Base-by-base conservation (phyloP, 2,888 invertebrate genomes). In the Euzophera pinguis region DNA sequence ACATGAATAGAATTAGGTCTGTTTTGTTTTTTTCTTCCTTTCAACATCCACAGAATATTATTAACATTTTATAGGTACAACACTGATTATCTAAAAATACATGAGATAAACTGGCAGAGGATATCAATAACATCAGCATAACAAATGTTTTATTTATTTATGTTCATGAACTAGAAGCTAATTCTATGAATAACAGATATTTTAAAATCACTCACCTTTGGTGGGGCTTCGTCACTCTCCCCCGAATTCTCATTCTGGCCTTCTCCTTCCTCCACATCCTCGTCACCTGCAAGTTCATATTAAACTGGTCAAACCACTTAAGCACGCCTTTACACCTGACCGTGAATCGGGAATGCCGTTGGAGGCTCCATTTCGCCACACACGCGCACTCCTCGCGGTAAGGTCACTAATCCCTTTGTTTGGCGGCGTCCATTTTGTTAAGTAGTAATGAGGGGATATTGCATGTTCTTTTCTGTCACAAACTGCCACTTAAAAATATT, bases 351-450 rank as follows among this genome's bases (percentile, higher is more conserved):
- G 69, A 73, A 75, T 71, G 63, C 63, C 67, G 64, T 63, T 66
- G 66, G 69, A 73, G 62, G 65, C 61, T 64, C 60, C 61, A 73
- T 73, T 78, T 73, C 63, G 61, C 63, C 64, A 69, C 69, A 76
- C 70, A 71, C 72, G 71, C 69, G 69, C 73, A 73, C 76, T 86
- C 87, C 89, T 90, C 83, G 85, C 82, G 82, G 85, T 84, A 88
- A 87, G 85, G 84, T 90, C 92, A 92, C 92, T 92, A 92, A 93
- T 93, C 92, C 93, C 93, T 93, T 93, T 93, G 93, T 93, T 93
- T 92, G 93, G 92, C 91, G 92, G 92, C 93, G 93, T 93, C 93
- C 93, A 93, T 93, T 93, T 93, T 93, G 93, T 93, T 92, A 93
- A 93, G 93, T 93, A 87, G 86, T 90, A 90, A 90, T 90, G 93